phyloP scores from a whole-genome alignment of 2,113 vertebrate genomes.

The Bambusicola thoracicus region DNA sequence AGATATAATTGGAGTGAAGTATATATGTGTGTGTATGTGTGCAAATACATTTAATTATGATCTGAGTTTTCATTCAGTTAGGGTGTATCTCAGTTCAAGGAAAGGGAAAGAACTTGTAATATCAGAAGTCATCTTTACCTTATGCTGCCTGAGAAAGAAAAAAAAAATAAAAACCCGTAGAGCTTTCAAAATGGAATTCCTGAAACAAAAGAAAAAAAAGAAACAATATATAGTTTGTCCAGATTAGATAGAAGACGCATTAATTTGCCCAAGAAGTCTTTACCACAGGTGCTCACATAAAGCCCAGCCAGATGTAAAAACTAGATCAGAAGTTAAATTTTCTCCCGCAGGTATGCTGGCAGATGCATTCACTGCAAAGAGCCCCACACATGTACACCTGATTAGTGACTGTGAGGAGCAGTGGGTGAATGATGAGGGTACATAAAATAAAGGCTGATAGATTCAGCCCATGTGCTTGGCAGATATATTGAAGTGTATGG shows the following conservation, averaged over 20 bases:
- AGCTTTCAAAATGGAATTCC: not conserved
- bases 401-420: not conserved
- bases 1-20: not conserved
- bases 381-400: conserved; percentile 9
- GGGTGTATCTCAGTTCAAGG: not conserved
- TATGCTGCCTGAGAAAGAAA: not conserved
- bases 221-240: not conserved
- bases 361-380: conserved; percentile 13
- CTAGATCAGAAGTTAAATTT: conserved; percentile 61
- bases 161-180: not conserved
- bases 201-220: not conserved
- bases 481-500: conserved; percentile 31
- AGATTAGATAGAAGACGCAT: conserved; percentile 20
- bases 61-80: conserved; percentile 10
- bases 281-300: conserved; percentile 41
- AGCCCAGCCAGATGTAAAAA: conserved; percentile 47
- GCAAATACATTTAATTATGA: conserved; percentile 1
- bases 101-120: not conserved
- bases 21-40: not conserved
- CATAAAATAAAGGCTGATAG: conserved; percentile 29
- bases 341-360: conserved; percentile 43
- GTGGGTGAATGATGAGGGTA: conserved; percentile 31
- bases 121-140: not conserved
- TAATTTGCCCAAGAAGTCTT: not conserved
- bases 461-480: conserved; percentile 21